Base-by-base conservation (phyloP, 2,888 invertebrate species). In the Oscheius sp. region DNA sequence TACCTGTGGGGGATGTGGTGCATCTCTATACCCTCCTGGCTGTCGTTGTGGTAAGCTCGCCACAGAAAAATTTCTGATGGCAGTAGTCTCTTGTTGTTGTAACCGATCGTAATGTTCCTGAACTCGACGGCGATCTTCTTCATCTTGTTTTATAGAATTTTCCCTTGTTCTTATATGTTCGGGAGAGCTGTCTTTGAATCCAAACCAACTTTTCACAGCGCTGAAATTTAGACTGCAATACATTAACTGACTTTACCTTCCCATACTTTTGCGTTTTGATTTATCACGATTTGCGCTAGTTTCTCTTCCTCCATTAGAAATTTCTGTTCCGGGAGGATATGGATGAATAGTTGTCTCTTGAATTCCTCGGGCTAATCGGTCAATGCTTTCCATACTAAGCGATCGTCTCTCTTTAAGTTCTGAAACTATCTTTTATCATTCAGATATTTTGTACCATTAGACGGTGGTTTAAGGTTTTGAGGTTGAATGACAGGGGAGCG, bases 381-480 rank as follows among this genome's bases (percentile, higher is more conserved):
- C 73, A 57, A 76, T 74, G 36, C 76, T 76, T 45, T 76, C 76
- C 72, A 76, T 71, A 32, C 76, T 76, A n/a, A 72, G 68, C 12
- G 76, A 76, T 28, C 74, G 59, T 6, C 76, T 66, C 22, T 56
- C 65, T 17, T 64, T 20, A 41, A 47, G 49, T 38, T 61, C 61
- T 61, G 30, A 33, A 61, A 41, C 14, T 24, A 6, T 24, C 20
- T 26, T 3, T 26, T 32, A 24, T 26, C n/a, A n/a, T n/a, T n/a
- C n/a, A n/a, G n/a, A n/a, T n/a, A n/a, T n/a, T n/a, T n/a, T n/a
- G n/a, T 20, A 47, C 36, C 49, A 28, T 24, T 44, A 51, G 36
- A 1, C 12, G 36, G 6, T 32, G 24, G 14, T 20, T 26, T 20
- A n/a, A 63, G 47, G 20, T 26, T n/a, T 28, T 26, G 51, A 20